A percentile compares a stretch with the other conserved stretches of the same genome.
phyloP scores from a whole-genome alignment of 92 coral and sea anemone genomes.

The Epizoanthus rinbou region DNA sequence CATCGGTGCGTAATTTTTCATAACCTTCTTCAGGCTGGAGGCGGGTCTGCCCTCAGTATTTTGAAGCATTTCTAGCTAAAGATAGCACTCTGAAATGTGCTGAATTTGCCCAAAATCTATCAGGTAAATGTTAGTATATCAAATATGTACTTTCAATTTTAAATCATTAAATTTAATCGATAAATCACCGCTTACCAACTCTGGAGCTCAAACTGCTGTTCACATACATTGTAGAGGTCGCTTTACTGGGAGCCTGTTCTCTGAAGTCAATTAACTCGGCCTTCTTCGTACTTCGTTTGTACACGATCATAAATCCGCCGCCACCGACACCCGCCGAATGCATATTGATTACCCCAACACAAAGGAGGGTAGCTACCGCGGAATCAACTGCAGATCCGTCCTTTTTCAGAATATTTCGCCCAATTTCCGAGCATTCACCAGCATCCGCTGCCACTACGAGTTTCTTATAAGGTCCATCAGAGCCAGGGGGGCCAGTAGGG shows the following conservation, averaged over 20 bases:
- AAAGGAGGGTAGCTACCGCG: conserved; percentile 80
- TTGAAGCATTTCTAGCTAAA: too few relatives aligned
- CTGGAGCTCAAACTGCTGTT: conserved; percentile 68
- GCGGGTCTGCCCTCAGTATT: too few relatives aligned
- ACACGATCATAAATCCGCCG: conserved; percentile 94
- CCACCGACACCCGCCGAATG: conserved; percentile 99
- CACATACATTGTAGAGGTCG: conserved; percentile 75
- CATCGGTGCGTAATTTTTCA: too few relatives aligned
- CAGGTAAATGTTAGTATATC: background rate
- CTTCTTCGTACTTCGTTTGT: conserved; percentile 46
- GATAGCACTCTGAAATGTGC: background rate
- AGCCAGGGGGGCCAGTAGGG: conserved; percentile 65
- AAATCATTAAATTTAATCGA: too few relatives aligned
- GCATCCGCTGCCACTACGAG: conserved; percentile 81
- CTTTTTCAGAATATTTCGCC: conserved; percentile 75
- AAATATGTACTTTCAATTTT: background rate
- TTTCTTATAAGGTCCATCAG: conserved; percentile 71
- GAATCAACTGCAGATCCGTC: conserved; percentile 92
- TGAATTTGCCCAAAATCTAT: background rate
- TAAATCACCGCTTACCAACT: conserved; percentile 55
- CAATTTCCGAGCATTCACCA: conserved; percentile 78
- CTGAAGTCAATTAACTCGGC: conserved; percentile 81
- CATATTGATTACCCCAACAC: conserved; percentile 93
- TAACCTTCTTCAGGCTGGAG: too few relatives aligned
- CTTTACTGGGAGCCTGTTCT: conserved; percentile 81